These are phyloP conservation scores for Todiramphus saurophagus DNA, from an alignment of 2,113 vertebrate species.

Conservation along the genomic window DNA sequence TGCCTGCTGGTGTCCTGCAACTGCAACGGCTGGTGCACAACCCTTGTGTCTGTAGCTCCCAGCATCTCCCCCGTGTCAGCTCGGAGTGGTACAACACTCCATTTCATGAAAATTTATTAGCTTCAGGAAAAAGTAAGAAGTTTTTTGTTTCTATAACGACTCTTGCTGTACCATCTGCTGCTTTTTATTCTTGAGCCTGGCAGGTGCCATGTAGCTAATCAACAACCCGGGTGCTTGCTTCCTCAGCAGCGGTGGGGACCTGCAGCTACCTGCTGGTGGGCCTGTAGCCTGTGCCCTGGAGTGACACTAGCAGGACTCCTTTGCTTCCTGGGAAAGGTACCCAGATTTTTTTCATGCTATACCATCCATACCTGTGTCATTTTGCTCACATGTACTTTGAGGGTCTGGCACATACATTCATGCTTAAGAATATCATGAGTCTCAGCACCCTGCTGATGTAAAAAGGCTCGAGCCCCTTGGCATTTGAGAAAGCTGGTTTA, in stretches of 20 bases:
- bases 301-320: neutral
- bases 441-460: neutral
- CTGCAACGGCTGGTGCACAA: fast-evolving
- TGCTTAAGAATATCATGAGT: neutral
- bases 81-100: neutral
- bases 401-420: neutral
- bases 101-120: neutral
- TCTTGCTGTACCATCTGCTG: neutral
- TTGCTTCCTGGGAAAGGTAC: neutral
- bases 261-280: neutral
- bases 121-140: neutral
- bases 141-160: neutral
- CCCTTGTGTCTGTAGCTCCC: neutral
- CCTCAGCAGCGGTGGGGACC: neutral
- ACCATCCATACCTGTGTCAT: fast-evolving
- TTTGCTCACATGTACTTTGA: neutral
- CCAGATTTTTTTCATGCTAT: neutral
- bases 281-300: neutral
- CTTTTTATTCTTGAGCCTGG: neutral
- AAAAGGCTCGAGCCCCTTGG: fast-evolving
- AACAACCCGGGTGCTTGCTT: neutral
- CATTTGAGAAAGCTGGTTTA: neutral
- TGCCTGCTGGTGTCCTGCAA: neutral
- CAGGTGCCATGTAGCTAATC: neutral
- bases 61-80: neutral